Evolutionary conservation across 2,113 vertebrate species (phyloP).

Genomic region (Coptodon rendalli): DNA sequence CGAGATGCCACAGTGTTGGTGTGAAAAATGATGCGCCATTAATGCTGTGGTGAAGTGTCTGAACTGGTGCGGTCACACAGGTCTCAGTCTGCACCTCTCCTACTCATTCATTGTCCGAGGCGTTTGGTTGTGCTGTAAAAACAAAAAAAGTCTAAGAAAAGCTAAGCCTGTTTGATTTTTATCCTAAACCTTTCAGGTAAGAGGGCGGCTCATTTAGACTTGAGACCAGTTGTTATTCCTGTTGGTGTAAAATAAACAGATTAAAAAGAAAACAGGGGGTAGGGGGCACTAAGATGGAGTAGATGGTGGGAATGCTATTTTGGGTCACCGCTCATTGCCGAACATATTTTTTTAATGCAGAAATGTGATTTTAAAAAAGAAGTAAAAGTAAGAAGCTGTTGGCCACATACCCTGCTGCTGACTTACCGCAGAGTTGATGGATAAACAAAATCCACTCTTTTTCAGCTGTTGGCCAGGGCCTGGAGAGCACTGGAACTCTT

Average conservation of each 20-base stretch:
- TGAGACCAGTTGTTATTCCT: constrained; percentile 13
- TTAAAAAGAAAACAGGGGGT: neutral
- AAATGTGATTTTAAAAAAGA: neutral
- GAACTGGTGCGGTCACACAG: constrained; percentile 2
- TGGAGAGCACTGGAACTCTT: neutral
- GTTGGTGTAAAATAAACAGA: constrained; percentile 1
- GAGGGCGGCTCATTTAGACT: neutral
- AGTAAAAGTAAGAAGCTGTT: neutral
- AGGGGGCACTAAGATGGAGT: neutral
- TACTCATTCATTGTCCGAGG: constrained; percentile 5
- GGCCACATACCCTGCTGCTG: neutral
- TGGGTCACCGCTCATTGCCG: neutral
- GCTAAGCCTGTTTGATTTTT: neutral
- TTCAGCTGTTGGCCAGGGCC: neutral
- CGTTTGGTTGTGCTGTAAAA: constrained; percentile 25
- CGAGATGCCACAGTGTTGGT: neutral
- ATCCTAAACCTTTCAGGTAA: neutral
- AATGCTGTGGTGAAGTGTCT: constrained; percentile 27
- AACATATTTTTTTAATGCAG: neutral
- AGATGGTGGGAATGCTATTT: neutral
- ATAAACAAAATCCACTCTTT: neutral
- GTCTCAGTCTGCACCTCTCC: neutral
- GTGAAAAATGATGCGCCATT: constrained; percentile 19
- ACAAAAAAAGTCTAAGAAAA: neutral
- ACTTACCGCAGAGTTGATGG: neutral